Conservation (phyloP, 1,140 invertebrate species). For the Phthorimaea operculella region DNA sequence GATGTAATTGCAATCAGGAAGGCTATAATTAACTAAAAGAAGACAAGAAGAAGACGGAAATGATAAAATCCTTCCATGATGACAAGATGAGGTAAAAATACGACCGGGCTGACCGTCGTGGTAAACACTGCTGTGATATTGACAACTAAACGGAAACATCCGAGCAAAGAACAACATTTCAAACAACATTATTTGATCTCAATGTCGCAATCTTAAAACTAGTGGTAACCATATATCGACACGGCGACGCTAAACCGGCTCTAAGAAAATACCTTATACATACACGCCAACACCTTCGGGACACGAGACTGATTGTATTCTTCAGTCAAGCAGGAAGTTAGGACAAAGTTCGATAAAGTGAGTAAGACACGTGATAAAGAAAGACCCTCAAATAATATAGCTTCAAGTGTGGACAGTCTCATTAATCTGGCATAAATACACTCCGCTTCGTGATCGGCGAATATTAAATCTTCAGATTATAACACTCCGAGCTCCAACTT, state of each 20-base stretch:
- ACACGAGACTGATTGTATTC: not conserved
- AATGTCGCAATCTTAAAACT: slow-evolving; percentile 48
- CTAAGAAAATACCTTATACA: slow-evolving; percentile 5
- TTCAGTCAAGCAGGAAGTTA: not conserved
- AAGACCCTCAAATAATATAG: too few species aligned
- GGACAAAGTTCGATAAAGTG: not conserved
- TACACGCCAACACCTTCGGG: not conserved
- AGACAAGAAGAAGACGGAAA: not conserved
- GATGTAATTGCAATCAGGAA: not conserved
- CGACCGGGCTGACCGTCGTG: slow-evolving; percentile 39
- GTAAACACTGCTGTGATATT: slow-evolving; percentile 65
- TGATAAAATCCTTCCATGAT: not conserved
- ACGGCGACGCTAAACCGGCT: slow-evolving; percentile 2
- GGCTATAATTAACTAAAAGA: not conserved
- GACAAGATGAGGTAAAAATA: not conserved
- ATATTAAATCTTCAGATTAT: too few species aligned
- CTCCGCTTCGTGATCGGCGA: too few species aligned
- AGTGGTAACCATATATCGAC: slow-evolving; percentile 52
- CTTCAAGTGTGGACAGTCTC: too few species aligned
- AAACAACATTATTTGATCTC: slow-evolving; percentile 42
- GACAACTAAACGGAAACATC: slow-evolving; percentile 42
- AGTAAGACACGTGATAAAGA: too few species aligned
- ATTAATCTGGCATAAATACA: too few species aligned
- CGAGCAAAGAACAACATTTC: slow-evolving; percentile 36
- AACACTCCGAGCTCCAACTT: too few species aligned